phyloP scores from a whole-genome alignment of 2,888 invertebrate genomes.

The Cheilosia impressa region DNA sequence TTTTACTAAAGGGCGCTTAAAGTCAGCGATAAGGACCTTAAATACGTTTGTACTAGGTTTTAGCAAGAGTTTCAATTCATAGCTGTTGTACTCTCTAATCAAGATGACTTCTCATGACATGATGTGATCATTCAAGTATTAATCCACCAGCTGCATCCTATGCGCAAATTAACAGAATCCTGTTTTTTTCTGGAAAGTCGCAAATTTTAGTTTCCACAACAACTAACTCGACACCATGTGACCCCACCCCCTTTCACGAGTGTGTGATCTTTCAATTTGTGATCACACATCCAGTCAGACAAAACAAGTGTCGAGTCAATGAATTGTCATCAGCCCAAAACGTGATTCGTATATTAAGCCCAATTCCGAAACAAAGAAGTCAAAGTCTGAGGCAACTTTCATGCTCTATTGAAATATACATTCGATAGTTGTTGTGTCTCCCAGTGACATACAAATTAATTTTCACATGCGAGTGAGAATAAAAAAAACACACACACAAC shows the following conservation, averaged over 20 bases:
- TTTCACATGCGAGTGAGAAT: neutral
- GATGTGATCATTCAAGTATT: too few relatives aligned
- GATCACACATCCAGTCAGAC: neutral
- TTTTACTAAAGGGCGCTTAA: too few relatives aligned
- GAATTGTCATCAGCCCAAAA: slow-evolving; percentile 5
- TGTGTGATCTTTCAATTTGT: neutral
- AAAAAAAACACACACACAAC: neutral
- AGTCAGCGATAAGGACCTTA: too few relatives aligned
- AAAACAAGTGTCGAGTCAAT: neutral
- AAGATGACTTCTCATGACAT: too few relatives aligned
- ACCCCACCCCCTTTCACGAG: neutral
- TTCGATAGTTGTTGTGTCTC: neutral
- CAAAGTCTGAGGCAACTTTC: neutral
- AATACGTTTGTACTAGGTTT: too few relatives aligned
- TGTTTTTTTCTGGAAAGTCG: too few relatives aligned
- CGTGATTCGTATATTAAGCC: slow-evolving; percentile 2
- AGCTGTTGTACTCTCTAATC: too few relatives aligned
- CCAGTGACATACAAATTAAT: slow-evolving; percentile 2
- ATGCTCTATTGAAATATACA: neutral
- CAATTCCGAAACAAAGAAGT: neutral
- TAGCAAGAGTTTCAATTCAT: too few relatives aligned
- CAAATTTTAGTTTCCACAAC: too few relatives aligned
- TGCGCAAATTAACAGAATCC: too few relatives aligned
- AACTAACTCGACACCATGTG: too few relatives aligned
- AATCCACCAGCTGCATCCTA: too few relatives aligned